phyloP scores from a whole-genome alignment of 2,888 invertebrate genomes.

The Diplolepis rosae region DNA sequence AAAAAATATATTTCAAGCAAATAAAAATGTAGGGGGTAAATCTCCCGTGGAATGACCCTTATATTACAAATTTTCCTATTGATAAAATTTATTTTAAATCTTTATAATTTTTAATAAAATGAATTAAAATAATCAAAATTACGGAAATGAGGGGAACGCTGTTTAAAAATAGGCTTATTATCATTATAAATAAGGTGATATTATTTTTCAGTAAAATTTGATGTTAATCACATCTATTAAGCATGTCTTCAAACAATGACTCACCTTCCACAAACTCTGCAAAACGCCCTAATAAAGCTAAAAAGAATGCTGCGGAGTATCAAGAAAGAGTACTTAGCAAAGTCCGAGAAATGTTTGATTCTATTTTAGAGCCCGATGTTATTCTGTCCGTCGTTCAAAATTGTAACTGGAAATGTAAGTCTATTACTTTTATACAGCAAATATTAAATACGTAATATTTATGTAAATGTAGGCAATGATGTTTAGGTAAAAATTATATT shows the following conservation, averaged over 20 bases:
- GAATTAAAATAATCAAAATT: no score
- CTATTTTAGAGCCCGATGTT: constrained; percentile 57
- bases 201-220: constrained; percentile 9
- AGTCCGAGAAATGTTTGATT: constrained; percentile 63
- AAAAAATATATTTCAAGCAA: no score
- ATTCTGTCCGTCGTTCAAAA: constrained; percentile 60
- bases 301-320: constrained; percentile 46
- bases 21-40: no score
- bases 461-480: no score
- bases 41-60: no score
- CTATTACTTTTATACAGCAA: constrained; percentile 3
- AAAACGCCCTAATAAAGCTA: constrained; percentile 43
- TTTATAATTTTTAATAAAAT: no score
- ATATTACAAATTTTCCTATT: no score
- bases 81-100: no score
- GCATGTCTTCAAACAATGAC: constrained; percentile 58
- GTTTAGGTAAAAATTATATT: no score
- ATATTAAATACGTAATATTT: constrained; percentile 7
- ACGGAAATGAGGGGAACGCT: no score
- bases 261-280: constrained; percentile 40
- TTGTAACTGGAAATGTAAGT: constrained; percentile 64
- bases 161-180: no score
- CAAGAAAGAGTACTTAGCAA: constrained; percentile 49
- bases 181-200: no score
- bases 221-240: constrained; percentile 16